Percentiles rank a stretch among this genome's conserved stretches.
These are phyloP conservation scores for Pangasius djambal DNA, from an alignment of 2,797 vertebrate genomes.

Conservation along the genomic window DNA sequence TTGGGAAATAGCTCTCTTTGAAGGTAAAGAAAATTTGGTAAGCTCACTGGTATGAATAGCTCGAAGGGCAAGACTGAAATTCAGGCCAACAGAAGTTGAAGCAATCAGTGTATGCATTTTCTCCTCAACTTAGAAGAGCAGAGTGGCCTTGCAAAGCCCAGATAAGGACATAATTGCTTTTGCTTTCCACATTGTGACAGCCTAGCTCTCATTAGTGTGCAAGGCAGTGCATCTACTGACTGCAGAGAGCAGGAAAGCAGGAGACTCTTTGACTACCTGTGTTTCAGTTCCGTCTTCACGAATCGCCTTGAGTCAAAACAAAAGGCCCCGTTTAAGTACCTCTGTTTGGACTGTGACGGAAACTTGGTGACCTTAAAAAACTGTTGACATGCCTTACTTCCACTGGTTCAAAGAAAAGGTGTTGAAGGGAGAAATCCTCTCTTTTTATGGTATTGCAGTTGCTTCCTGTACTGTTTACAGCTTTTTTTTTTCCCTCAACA, in stretches of 20 bases:
- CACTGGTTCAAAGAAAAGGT: neutral
- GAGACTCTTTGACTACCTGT: constrained; percentile 60
- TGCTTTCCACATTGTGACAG: constrained; percentile 61
- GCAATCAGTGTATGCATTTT: constrained; percentile 20
- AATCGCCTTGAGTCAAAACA: constrained; percentile 49
- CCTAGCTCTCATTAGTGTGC: constrained; percentile 62
- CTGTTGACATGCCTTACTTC: neutral
- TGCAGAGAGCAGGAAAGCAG: constrained; percentile 48
- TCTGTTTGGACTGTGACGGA: neutral
- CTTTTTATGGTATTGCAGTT: neutral
- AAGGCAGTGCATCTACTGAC: constrained; percentile 60
- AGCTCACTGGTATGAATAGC: constrained; percentile 29
- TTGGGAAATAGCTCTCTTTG: constrained; percentile 45
- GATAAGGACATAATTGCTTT: constrained; percentile 75
- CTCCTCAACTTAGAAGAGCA: constrained; percentile 21
- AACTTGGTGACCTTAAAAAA: constrained; percentile 14
- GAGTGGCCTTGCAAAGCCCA: constrained; percentile 44
- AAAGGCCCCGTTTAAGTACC: constrained; percentile 46
- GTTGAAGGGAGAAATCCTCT: neutral
- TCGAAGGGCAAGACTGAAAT: constrained; percentile 37
- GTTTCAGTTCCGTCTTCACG: constrained; percentile 59
- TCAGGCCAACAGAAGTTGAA: constrained; percentile 36
- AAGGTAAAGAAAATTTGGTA: constrained; percentile 48
- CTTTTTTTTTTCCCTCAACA: neutral
- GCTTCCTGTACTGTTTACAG: neutral